Evolutionary conservation across 2,113 vertebrate genomes (phyloP).

Genomic region (Haemorhous mexicanus): DNA sequence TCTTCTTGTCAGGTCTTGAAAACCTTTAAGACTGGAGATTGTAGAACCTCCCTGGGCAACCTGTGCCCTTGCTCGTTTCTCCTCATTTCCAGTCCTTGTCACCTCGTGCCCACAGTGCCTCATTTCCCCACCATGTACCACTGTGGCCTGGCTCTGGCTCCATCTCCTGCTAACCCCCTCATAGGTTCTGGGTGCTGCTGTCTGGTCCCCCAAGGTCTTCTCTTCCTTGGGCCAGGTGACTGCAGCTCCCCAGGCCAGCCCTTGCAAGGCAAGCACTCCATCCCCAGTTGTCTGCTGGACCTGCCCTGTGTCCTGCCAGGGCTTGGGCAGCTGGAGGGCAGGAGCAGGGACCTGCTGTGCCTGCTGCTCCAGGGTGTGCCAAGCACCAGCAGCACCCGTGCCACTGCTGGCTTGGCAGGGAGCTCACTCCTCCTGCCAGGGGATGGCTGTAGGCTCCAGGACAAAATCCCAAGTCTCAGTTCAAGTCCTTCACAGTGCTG

Average conservation of each 20-base stretch:
- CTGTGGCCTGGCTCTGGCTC: not conserved
- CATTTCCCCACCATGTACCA: fast-evolving
- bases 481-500: not conserved
- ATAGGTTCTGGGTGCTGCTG: fast-evolving
- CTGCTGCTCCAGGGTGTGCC: not conserved
- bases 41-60: not conserved
- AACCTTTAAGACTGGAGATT: not conserved
- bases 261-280: not conserved
- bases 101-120: not conserved
- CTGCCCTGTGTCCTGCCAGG: too few relatives aligned
- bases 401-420: fast-evolving
- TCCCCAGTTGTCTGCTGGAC: not conserved
- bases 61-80: not conserved
- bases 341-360: not conserved
- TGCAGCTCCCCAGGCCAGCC: not conserved
- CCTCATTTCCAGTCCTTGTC: not conserved
- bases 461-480: not conserved
- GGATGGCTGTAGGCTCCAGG: not conserved
- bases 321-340: not conserved
- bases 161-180: fast-evolving
- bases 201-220: not conserved
- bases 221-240: not conserved
- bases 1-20: not conserved
- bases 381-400: not conserved
- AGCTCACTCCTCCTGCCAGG: not conserved